Percentiles rank a stretch among this genome's conserved stretches.
Evolutionary conservation across 2,888 invertebrate species (phyloP).

Genomic region (Hylaea fasciaria): DNA sequence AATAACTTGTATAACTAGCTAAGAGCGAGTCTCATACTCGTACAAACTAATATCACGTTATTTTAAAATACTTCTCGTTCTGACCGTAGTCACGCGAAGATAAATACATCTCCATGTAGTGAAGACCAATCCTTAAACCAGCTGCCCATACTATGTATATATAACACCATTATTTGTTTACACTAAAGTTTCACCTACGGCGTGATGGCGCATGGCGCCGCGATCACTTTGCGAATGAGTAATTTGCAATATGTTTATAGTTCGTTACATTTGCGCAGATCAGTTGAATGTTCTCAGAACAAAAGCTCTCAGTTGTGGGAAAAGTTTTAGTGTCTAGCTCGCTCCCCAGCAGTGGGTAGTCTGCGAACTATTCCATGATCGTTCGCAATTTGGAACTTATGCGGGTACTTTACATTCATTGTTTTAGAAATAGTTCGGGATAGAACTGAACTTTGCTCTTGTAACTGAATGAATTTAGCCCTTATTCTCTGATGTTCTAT

Average conservation of each 20-base stretch:
- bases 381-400: constrained; percentile 2
- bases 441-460: too few species aligned
- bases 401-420: background rate
- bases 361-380: background rate
- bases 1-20: too few species aligned
- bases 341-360: background rate
- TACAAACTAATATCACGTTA: too few species aligned
- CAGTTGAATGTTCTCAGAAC: constrained; percentile 26
- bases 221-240: constrained; percentile 21
- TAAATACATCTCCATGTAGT: too few species aligned
- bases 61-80: too few species aligned
- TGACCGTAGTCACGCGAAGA: too few species aligned
- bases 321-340: constrained; percentile 3
- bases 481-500: too few species aligned
- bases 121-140: background rate
- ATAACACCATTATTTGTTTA: constrained; percentile 14
- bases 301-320: constrained; percentile 15
- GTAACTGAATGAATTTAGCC: too few species aligned
- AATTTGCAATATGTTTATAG: constrained; percentile 30
- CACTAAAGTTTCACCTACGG: constrained; percentile 13
- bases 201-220: constrained; percentile 26
- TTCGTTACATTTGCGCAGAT: constrained; percentile 23
- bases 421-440: background rate
- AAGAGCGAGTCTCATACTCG: too few species aligned
- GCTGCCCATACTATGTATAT: constrained; percentile 16